phyloP scores from a whole-genome alignment of 1,140 invertebrate species.

The Trypoxylus dichotomus region DNA sequence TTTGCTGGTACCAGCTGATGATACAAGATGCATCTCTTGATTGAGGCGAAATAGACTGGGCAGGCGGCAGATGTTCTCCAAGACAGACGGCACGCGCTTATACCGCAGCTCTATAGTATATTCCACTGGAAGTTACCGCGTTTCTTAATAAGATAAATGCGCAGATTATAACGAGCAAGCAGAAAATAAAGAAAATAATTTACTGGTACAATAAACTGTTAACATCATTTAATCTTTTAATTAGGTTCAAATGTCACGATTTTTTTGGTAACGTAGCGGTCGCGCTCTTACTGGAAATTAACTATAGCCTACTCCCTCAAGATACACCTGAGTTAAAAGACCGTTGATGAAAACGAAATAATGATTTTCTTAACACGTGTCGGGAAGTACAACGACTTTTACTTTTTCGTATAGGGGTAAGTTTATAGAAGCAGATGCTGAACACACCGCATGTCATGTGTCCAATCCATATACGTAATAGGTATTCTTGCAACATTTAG shows the following conservation, averaged over 20 bases:
- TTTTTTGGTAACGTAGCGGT: too few relatives aligned
- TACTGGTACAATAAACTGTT: not conserved
- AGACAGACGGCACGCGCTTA: conserved; percentile 26
- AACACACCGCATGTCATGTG: conserved; percentile 23
- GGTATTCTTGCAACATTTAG: not conserved
- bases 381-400: conserved; percentile 30
- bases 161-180: not conserved
- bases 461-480: not conserved
- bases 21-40: conserved; percentile 26
- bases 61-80: conserved; percentile 25
- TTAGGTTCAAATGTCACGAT: too few relatives aligned
- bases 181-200: not conserved
- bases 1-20: conserved; percentile 21
- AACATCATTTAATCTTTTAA: too few relatives aligned
- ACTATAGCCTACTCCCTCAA: conserved; percentile 28
- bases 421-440: conserved; percentile 31
- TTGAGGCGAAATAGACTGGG: conserved; percentile 22
- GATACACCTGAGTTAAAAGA: conserved; percentile 31
- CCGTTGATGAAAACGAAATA: conserved; percentile 30
- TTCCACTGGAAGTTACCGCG: not conserved
- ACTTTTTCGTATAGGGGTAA: conserved; percentile 31
- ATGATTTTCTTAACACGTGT: conserved; percentile 33
- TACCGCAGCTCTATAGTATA: not conserved
- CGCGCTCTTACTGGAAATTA: not conserved
- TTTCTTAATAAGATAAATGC: not conserved